Conservation (phyloP, 2,113 vertebrate genomes). For the Xenopus borealis region DNA sequence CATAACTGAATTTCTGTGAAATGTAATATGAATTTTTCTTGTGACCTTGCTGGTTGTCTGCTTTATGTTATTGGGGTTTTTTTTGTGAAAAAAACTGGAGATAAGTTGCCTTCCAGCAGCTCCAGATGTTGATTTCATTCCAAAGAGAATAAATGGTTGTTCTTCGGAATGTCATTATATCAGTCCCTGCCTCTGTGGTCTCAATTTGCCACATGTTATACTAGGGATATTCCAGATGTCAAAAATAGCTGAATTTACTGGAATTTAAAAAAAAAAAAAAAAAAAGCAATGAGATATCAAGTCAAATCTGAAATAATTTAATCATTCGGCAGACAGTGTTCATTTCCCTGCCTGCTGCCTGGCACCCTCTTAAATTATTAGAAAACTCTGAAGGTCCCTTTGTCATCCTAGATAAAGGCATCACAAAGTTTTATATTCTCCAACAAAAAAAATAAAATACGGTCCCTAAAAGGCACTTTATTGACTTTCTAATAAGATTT, state of each 20-base stretch:
- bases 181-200: neutral
- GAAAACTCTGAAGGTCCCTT: slow-evolving; percentile 10
- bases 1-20: too few species aligned
- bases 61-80: neutral
- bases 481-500: slow-evolving; percentile 28
- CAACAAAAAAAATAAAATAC: slow-evolving; percentile 1
- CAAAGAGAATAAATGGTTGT: neutral
- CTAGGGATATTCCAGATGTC: neutral
- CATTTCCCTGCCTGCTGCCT: neutral
- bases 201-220: neutral
- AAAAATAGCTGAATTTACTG: slow-evolving; percentile 16
- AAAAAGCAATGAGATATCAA: slow-evolving; percentile 6
- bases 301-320: slow-evolving; percentile 23
- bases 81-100: neutral
- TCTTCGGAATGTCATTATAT: neutral
- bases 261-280: slow-evolving; percentile 16
- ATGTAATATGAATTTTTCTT: too few species aligned
- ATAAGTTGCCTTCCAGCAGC: slow-evolving; percentile 6
- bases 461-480: slow-evolving; percentile 16
- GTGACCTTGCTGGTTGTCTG: too few species aligned
- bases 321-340: slow-evolving; percentile 18
- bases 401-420: slow-evolving; percentile 20
- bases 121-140: slow-evolving; percentile 22
- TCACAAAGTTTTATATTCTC: slow-evolving; percentile 14
- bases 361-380: slow-evolving; percentile 14